Conservation (phyloP, 2,888 invertebrate species). For the Clitarchus hookeri region DNA sequence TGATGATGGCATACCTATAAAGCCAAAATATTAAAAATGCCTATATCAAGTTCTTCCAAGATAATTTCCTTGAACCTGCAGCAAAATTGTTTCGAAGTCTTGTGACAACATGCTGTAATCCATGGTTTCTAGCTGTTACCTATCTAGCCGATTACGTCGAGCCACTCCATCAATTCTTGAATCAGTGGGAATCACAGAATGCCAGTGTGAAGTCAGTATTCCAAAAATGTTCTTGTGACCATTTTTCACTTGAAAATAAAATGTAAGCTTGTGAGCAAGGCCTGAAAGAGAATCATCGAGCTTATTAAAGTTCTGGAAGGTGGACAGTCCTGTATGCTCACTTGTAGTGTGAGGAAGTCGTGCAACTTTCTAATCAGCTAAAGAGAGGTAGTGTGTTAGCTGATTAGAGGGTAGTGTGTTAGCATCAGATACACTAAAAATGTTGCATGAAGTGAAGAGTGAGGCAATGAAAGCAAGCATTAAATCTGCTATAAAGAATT, state of each 20-base stretch:
- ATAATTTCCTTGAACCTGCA: background rate
- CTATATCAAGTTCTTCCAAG: background rate
- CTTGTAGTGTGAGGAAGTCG: background rate
- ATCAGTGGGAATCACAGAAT: constrained; percentile 15
- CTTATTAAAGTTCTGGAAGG: constrained; percentile 27
- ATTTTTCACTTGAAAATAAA: background rate
- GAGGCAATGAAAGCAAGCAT: background rate
- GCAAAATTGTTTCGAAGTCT: background rate
- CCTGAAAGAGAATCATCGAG: background rate
- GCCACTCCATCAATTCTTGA: constrained; percentile 15
- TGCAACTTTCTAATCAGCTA: background rate
- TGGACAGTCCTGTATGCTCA: constrained; percentile 7
- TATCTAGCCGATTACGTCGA: background rate
- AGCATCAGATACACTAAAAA: background rate
- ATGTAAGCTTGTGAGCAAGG: constrained; percentile 11
- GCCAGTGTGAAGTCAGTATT: constrained; percentile 16
- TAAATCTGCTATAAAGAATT: background rate
- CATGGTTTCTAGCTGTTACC: constrained; percentile 22
- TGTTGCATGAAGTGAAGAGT: background rate
- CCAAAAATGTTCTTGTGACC: background rate
- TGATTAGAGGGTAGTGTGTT: background rate
- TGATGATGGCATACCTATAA: constrained; percentile 17
- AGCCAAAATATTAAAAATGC: background rate
- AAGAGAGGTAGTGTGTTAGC: background rate
- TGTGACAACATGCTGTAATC: constrained; percentile 10